Base-by-base conservation (phyloP, 2,888 invertebrate species). In the Lepidocyrtoides sp. region DNA sequence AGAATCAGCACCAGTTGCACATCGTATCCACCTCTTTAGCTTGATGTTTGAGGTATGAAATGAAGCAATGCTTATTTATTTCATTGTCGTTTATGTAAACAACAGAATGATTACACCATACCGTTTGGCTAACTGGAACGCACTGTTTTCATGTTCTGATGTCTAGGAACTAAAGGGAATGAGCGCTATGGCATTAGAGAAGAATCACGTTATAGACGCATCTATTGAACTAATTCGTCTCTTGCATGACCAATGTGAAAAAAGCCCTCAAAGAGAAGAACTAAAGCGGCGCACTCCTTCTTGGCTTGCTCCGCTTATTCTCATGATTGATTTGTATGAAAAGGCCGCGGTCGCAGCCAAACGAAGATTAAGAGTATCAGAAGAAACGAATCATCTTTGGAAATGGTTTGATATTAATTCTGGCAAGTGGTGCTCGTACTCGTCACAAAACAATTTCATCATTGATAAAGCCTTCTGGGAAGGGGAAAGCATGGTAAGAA, bases 361-460 rank as follows among this genome's bases (percentile, higher is more conserved):
- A 92, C 95, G 97, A 29, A 97, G 97, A 94, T 95, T 96, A 69
- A 95, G 96, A 32, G 96, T 97, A 96, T 96, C 97, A 91, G 95
- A 95, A 92, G 94, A 94, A 87, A 95, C 94, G 2, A 94, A 95
- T 83, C 95, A 96, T 82, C 94, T 95, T 17, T 98, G 98, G 98
- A 97, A 97, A 94, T 98, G 98, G 97, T 98, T 97, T 95, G 98
- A 98, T 95, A 96, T 97, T 79, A 96, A 97, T n/a, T 96, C 97
- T 12, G 97, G 97, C 2, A 97, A 97, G 94, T 98, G 98, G 98
- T 97, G 97, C 92, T 96, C 96, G 20, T 98, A 98, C 95, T 97
- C 97, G 0, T 95, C 96, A 3, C 95, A 96, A 7, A 97, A 97
- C 94, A 98, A 98, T 95, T 96, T 97, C 94, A 95, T 97, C 0